phyloP scores from a whole-genome alignment of 2,113 vertebrate species.

The Pteropus alecto region DNA sequence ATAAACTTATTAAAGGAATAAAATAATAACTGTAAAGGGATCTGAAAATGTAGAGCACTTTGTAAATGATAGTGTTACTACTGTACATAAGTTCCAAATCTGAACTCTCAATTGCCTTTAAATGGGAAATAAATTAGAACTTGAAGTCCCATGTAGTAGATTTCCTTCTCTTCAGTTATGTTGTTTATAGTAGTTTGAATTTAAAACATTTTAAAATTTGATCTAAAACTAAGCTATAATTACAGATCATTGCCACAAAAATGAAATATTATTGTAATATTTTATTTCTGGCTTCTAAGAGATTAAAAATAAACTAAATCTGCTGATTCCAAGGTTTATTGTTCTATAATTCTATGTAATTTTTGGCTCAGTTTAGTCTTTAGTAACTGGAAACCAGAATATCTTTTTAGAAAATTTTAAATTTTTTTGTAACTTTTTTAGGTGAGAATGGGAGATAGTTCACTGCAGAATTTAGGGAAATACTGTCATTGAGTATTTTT shows the following conservation, averaged over 20 bases:
- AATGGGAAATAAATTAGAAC: not conserved
- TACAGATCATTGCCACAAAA: not conserved
- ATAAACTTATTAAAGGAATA: not conserved
- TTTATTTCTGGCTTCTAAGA: constrained; percentile 7
- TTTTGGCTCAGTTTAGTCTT: not conserved
- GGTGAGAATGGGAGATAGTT: not conserved
- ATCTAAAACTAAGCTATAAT: not conserved
- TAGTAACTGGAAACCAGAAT: not conserved
- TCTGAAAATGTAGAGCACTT: constrained; percentile 1
- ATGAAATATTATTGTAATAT: not conserved
- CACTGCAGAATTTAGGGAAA: not conserved
- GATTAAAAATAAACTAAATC: not conserved
- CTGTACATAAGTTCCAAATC: not conserved
- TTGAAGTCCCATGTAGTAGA: not conserved
- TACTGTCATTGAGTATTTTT: not conserved
- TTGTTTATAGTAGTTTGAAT: constrained; percentile 1
- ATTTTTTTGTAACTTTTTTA: not conserved
- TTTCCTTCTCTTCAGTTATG: not conserved
- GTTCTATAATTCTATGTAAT: not conserved
- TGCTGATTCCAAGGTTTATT: not conserved
- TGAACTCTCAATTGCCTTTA: constrained; percentile 1
- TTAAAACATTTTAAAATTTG: not conserved
- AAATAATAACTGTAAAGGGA: not conserved
- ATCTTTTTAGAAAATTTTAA: not conserved
- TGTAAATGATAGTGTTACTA: not conserved